Percentiles rank a stretch among this genome's conserved stretches.
phyloP scores from a whole-genome alignment of 2,113 vertebrate species.

The Hemichromis elongatus region DNA sequence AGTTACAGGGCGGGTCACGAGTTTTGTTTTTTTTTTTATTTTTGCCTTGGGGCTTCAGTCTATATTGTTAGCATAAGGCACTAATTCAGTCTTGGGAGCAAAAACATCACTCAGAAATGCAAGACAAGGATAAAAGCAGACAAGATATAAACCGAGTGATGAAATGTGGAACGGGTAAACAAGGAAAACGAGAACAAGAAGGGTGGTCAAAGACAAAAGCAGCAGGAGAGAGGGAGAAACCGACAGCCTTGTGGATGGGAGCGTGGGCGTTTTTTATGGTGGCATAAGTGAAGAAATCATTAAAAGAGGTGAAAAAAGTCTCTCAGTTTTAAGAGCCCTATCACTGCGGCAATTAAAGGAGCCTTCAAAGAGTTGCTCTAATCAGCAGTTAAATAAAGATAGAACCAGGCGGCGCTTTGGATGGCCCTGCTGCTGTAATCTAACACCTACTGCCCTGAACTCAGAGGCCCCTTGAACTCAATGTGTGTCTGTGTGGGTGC shows the following conservation, averaged over 20 bases:
- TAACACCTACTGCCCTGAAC: conserved; percentile 65
- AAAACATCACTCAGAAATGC: background rate
- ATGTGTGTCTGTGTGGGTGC: background rate
- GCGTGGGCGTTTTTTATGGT: conserved; percentile 64
- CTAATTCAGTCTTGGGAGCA: background rate
- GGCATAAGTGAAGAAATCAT: conserved; percentile 67
- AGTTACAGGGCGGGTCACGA: background rate
- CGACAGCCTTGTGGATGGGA: background rate
- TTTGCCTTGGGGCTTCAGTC: background rate
- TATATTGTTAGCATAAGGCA: background rate
- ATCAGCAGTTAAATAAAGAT: conserved; percentile 71
- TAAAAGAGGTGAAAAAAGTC: conserved; percentile 61
- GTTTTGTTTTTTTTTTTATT: background rate
- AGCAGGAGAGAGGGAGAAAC: conserved; percentile 12
- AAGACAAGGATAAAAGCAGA: background rate
- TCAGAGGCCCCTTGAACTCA: conserved; percentile 56
- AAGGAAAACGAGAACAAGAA: background rate
- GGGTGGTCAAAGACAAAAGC: background rate
- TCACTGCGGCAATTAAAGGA: conserved; percentile 61
- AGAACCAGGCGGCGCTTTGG: conserved; percentile 63
- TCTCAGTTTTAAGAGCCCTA: conserved; percentile 52
- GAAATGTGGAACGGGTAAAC: background rate
- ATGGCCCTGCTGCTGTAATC: conserved; percentile 62
- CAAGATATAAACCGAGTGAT: background rate
- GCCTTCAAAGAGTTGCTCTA: conserved; percentile 66